These are phyloP conservation scores for Wiebesia pumilae DNA, from an alignment of 1,140 invertebrate genomes.

Conservation along the genomic window DNA sequence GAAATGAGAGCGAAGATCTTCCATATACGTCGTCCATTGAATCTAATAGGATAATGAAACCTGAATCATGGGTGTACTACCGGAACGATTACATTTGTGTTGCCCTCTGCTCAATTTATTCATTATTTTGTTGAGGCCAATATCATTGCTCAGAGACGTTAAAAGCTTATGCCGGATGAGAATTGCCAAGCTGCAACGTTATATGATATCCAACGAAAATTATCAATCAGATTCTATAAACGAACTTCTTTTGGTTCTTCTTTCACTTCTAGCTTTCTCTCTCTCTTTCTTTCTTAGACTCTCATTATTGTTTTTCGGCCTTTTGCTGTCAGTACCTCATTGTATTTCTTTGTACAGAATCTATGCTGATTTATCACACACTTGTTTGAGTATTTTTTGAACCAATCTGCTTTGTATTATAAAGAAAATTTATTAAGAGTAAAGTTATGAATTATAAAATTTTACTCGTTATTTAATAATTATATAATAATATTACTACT, in stretches of 20 bases:
- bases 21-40: constrained; percentile 60
- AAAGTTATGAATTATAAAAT: no score
- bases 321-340: no score
- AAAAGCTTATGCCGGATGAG: constrained; percentile 27
- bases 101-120: constrained; percentile 67
- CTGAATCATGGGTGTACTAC: constrained; percentile 67
- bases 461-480: no score
- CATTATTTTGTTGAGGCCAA: constrained; percentile 70
- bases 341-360: no score
- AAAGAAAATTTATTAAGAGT: no score
- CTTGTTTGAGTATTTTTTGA: no score
- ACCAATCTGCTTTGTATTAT: no score
- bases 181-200: background rate
- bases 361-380: no score
- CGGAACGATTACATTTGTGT: constrained; percentile 66
- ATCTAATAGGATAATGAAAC: constrained; percentile 69
- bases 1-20: constrained; percentile 55
- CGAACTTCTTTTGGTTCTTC: background rate
- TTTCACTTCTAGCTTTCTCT: background rate
- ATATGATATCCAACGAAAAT: background rate
- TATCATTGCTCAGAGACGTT: constrained; percentile 60
- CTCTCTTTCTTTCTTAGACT: background rate
- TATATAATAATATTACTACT: no score
- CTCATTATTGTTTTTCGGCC: no score
- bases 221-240: constrained; percentile 16